Conservation (phyloP, 2,888 invertebrate genomes). For the Trissolcus brochymenae region DNA sequence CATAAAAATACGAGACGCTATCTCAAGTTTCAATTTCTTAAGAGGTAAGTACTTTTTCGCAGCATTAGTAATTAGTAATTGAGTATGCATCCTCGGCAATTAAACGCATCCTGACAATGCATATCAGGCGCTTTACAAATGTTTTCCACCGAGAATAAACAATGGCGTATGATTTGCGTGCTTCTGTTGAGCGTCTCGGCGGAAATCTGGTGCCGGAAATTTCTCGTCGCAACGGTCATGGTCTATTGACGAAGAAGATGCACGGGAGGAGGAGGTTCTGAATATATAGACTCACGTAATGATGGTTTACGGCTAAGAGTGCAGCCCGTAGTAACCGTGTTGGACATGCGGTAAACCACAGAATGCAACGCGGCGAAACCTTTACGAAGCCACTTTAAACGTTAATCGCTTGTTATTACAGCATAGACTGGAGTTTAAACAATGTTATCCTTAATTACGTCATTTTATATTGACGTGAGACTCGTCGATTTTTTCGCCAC, state of each 20-base stretch:
- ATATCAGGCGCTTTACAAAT: no score
- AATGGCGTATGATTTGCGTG: slow-evolving; percentile 36
- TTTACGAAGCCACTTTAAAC: slow-evolving; percentile 63
- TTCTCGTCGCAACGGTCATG: slow-evolving; percentile 66
- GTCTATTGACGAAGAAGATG: slow-evolving; percentile 61
- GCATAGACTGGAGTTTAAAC: slow-evolving; percentile 57
- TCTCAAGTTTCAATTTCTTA: no score
- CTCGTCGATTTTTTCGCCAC: slow-evolving; percentile 34
- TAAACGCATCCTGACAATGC: no score
- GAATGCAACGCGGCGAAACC: slow-evolving; percentile 71
- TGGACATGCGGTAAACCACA: slow-evolving; percentile 76
- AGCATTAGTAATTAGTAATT: no score
- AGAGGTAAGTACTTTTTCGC: no score
- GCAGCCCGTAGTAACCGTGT: slow-evolving; percentile 69
- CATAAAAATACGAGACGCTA: no score
- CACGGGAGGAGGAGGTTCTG: slow-evolving; percentile 54
- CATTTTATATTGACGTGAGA: slow-evolving; percentile 59
- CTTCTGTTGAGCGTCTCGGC: slow-evolving; percentile 33
- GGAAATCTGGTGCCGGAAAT: slow-evolving; percentile 70
- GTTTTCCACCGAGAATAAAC: not conserved
- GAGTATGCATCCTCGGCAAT: no score
- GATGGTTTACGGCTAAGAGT: slow-evolving; percentile 69
- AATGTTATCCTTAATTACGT: slow-evolving; percentile 70
- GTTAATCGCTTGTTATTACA: slow-evolving; percentile 58
- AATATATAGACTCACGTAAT: slow-evolving; percentile 71